Percentiles rank a stretch among this genome's conserved stretches.
phyloP scores from a whole-genome alignment of 1,140 invertebrate species.

The Drosophila neocordata region DNA sequence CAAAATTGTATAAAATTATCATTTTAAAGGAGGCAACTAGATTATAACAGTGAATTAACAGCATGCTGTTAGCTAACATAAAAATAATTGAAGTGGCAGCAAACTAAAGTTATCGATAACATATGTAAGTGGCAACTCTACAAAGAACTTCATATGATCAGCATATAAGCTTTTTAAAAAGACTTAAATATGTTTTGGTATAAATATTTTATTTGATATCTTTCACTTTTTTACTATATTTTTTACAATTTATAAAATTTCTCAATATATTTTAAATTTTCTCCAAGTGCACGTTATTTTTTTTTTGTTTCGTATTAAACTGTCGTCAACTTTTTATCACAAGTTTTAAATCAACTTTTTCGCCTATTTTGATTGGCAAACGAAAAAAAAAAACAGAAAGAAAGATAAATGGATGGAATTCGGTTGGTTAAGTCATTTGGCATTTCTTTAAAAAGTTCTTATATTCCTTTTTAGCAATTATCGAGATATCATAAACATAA shows the following conservation, averaged over 20 bases:
- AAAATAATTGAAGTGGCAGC: background rate
- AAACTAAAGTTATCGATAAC: background rate
- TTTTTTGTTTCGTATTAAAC: slow-evolving; percentile 3
- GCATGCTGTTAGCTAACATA: background rate
- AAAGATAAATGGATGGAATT: no score
- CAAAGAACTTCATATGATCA: no score
- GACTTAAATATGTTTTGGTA: no score
- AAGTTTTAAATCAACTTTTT: slow-evolving; percentile 60
- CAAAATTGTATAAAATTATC: no score
- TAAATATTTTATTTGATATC: no score
- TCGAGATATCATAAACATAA: slow-evolving; percentile 2
- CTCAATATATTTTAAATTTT: background rate
- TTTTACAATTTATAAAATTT: no score
- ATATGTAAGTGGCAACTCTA: no score
- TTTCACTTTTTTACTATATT: no score
- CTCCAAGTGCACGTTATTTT: background rate
- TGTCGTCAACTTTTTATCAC: slow-evolving; percentile 26
- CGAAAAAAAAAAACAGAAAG: slow-evolving; percentile 33
- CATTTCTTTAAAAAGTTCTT: background rate
- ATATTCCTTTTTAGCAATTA: background rate
- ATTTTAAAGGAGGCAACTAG: no score
- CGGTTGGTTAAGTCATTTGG: slow-evolving; percentile 18
- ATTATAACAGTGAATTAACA: background rate
- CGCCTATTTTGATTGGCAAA: slow-evolving; percentile 27
- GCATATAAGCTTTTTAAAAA: no score